phyloP scores from a whole-genome alignment of 2,113 vertebrate genomes.

The Hypanus sabinus region DNA sequence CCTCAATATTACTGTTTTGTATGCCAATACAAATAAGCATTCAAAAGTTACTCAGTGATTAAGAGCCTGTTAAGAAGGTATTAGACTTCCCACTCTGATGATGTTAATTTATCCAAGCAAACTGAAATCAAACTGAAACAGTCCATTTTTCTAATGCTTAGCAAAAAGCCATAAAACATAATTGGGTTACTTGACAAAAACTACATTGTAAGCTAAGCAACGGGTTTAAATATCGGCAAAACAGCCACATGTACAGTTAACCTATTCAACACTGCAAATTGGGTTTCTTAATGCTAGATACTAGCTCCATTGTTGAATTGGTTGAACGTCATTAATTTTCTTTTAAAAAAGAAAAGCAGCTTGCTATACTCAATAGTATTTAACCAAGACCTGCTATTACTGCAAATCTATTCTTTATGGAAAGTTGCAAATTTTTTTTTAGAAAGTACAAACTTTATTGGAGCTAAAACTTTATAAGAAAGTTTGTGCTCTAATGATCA shows the following conservation, averaged over 20 bases:
- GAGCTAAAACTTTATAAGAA: neutral
- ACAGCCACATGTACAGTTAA: slow-evolving; percentile 8
- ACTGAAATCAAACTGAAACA: slow-evolving; percentile 11
- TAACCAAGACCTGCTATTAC: neutral
- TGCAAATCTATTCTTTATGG: neutral
- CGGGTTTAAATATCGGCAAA: neutral
- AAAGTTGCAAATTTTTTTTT: neutral
- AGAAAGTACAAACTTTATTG: neutral
- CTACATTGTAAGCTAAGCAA: slow-evolving; percentile 8
- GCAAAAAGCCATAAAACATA: neutral
- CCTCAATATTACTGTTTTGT: neutral
- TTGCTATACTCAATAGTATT: neutral
- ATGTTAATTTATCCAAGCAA: neutral
- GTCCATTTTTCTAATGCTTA: neutral
- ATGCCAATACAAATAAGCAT: neutral
- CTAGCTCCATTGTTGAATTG: neutral
- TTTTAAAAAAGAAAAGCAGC: neutral
- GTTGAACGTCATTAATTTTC: neutral
- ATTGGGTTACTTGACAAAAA: slow-evolving; percentile 27
- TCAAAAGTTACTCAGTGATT: neutral
- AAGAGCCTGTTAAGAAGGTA: neutral
- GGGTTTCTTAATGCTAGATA: neutral
- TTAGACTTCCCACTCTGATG: neutral
- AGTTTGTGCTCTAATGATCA: neutral
- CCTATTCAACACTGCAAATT: neutral